phyloP scores from a whole-genome alignment of 2,797 vertebrate species.

The Myotis findleyi region DNA sequence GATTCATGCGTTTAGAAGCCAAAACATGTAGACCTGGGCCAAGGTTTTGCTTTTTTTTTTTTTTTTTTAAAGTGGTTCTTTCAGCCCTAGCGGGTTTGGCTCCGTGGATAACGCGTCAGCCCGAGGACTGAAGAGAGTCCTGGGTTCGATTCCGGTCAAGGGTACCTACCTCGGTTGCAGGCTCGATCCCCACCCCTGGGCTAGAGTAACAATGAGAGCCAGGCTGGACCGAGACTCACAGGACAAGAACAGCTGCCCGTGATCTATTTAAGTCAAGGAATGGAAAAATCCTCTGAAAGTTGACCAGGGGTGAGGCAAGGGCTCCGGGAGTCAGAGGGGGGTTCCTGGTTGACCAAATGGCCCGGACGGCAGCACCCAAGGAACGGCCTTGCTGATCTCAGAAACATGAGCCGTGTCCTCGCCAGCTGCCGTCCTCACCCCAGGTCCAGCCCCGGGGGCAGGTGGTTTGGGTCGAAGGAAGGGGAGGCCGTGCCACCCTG shows the following conservation, averaged over 20 bases:
- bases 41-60: neutral
- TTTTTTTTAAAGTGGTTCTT: neutral
- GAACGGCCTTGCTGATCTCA: conserved; percentile 42
- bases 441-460: neutral
- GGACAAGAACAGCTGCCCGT: conserved; percentile 67
- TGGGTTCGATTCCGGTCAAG: neutral
- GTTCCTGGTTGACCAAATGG: conserved; percentile 57
- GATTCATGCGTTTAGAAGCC: conserved; percentile 51
- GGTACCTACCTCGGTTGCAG: neutral
- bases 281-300: conserved; percentile 74
- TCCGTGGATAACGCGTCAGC: neutral
- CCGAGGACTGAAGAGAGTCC: neutral
- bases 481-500: neutral
- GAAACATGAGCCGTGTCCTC: conserved; percentile 48
- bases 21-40: neutral
- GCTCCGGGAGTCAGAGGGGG: conserved; percentile 20
- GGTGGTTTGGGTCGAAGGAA: neutral
- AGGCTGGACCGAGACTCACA: neutral
- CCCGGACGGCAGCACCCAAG: conserved; percentile 29
- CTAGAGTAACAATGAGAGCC: neutral
- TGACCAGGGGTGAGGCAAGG: conserved; percentile 72
- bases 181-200: neutral
- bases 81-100: neutral
- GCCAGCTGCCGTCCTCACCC: conserved; percentile 46
- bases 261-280: conserved; percentile 72